phyloP scores from a whole-genome alignment of 92 coral and sea anemone species.

The Pocillopora grandis region DNA sequence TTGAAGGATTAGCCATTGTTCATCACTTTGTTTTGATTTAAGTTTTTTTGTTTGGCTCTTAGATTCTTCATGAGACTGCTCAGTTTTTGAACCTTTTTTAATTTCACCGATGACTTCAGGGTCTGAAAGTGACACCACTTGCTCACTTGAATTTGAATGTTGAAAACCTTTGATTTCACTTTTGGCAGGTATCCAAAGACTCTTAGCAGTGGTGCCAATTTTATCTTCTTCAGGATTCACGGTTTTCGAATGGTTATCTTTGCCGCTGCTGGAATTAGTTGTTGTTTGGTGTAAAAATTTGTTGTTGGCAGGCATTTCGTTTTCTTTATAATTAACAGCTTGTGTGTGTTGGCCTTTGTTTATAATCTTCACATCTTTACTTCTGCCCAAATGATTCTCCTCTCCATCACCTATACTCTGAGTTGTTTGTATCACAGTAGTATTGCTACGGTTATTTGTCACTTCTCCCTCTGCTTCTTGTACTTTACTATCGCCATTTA shows the following conservation, averaged over 20 bases:
- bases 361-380: constrained; percentile 2
- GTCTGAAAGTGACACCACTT: background rate
- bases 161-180: background rate
- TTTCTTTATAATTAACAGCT: background rate
- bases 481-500: background rate
- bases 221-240: background rate
- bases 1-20: background rate
- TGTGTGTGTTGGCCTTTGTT: background rate
- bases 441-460: background rate
- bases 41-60: background rate
- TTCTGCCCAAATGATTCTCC: background rate
- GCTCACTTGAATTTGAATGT: background rate
- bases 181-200: background rate
- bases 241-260: background rate
- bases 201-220: background rate
- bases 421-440: background rate
- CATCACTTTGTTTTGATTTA: background rate
- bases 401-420: background rate
- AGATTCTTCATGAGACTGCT: background rate
- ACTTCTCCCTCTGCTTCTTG: background rate
- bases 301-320: background rate
- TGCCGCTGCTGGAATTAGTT: background rate
- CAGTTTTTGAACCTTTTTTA: background rate
- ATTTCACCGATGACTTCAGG: background rate
- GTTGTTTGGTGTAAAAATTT: background rate